Base-by-base conservation (phyloP, 2,113 vertebrate species). In the Odocoileus virginianus region DNA sequence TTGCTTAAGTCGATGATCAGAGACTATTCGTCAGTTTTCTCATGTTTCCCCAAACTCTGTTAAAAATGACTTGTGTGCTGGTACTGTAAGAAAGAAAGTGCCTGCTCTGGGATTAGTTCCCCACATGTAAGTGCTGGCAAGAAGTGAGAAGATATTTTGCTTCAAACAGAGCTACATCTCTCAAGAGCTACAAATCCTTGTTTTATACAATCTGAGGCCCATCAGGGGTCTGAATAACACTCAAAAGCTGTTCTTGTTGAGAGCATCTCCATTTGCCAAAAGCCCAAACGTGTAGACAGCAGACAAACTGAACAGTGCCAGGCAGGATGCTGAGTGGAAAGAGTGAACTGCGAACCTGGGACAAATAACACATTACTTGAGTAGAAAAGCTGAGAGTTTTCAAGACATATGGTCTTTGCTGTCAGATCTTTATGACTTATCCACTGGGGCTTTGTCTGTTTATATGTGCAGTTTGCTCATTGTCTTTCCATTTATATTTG, bases 401-500 rank as follows among this genome's bases (percentile, higher is more conserved):
- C 88, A 92, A 97, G 84, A 95, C 95, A 95, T 91, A 47, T 97
- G 95, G 94, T 95, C 91, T 67, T 94, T 82, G 71, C 93, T 95
- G 89, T 97, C 96, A 95, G 74, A 88, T 92, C 93, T 96, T 97
- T 93, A 96, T 88, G 94, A 67, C 89, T 91, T 81, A 90, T 14
- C 94, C 98, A 58, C 84, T 90, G 81, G 96, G 93, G 79, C 43
- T 90, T 82, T 87, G 60, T 86, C 95, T 95, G 89, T 97, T 97
- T 97, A 95, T 89, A 85, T 93, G 71, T 87, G 78, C 43, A 36
- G 83, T 95, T 97, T 94, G 87, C 87, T 97, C 96, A 97, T 92
- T 98, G 98, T 98, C 97, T 97, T 97, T 96, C 93, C 93, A 79
- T 96, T 96, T 97, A 81, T 92, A 94, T 88, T 97, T 91, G 89